phyloP scores from a whole-genome alignment of 2,888 invertebrate species.

The Cecidostiba fungosa region DNA sequence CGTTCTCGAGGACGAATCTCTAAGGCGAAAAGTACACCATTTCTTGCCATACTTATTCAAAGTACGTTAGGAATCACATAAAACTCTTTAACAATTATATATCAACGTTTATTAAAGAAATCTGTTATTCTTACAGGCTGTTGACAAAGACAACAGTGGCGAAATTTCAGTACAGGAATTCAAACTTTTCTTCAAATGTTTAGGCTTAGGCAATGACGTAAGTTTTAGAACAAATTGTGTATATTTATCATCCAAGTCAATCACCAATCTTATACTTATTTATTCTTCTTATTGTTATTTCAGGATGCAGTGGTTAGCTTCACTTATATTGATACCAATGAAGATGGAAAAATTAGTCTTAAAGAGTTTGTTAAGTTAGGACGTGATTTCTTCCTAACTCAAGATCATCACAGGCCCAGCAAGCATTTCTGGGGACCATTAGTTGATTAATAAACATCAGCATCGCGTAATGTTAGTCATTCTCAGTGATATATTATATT shows the following conservation, averaged over 20 bases:
- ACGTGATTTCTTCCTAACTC: conserved; percentile 89
- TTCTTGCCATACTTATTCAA: conserved; percentile 92
- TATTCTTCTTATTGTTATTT: conserved; percentile 51
- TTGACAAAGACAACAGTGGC: conserved; percentile 90
- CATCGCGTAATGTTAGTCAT: conserved; percentile 47
- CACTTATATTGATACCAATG: conserved; percentile 89
- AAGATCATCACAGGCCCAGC: conserved; percentile 88
- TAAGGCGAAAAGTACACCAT: conserved; percentile 88
- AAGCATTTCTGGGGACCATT: conserved; percentile 94
- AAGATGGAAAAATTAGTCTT: conserved; percentile 88
- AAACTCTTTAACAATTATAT: neutral
- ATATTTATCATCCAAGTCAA: neutral
- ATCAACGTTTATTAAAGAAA: conserved; percentile 26
- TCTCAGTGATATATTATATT: conserved; percentile 60
- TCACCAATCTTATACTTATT: conserved; percentile 5
- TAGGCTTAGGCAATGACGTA: conserved; percentile 87
- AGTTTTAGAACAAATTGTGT: conserved; percentile 61
- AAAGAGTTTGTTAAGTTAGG: conserved; percentile 92
- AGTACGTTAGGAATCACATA: conserved; percentile 80
- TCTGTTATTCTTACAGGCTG: conserved; percentile 83
- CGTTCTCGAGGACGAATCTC: conserved; percentile 88
- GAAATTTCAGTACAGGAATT: conserved; percentile 90
- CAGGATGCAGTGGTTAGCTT: conserved; percentile 88
- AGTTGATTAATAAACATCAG: conserved; percentile 79
- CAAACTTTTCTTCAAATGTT: conserved; percentile 90